Percentiles rank a stretch among this genome's conserved stretches.
phyloP scores from a whole-genome alignment of 1,140 invertebrate species.

The Ceratitis capitata region DNA sequence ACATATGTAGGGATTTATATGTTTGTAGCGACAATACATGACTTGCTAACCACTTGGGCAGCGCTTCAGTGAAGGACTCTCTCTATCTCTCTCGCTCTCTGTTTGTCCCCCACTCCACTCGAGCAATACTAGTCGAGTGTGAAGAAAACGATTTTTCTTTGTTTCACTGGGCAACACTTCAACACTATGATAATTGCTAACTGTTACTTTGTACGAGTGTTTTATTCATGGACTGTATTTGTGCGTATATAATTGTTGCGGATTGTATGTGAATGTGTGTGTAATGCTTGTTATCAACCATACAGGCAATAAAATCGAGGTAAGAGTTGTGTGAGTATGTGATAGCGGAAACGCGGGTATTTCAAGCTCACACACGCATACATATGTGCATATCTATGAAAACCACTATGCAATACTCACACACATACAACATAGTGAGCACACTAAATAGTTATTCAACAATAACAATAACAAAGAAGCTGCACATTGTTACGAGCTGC shows the following conservation, averaged over 20 bases:
- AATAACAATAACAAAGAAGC: background rate
- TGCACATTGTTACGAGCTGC: background rate
- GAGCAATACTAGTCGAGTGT: constrained; percentile 2
- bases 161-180: constrained; percentile 25
- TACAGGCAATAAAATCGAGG: background rate
- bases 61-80: background rate
- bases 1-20: background rate
- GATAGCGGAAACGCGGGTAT: background rate
- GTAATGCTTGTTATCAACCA: background rate
- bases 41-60: background rate
- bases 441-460: constrained; percentile 33
- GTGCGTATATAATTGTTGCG: background rate
- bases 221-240: background rate
- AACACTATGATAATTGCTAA: constrained; percentile 19
- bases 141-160: constrained; percentile 18
- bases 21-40: background rate
- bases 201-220: background rate
- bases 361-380: background rate
- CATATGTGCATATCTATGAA: background rate
- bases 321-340: background rate
- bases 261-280: background rate
- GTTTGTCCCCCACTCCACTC: no score
- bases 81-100: no score
- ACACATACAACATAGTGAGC: background rate
- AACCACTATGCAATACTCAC: no score